These are phyloP conservation scores for Netelia virgata DNA, from an alignment of 2,888 invertebrate genomes.

Conservation along the genomic window DNA sequence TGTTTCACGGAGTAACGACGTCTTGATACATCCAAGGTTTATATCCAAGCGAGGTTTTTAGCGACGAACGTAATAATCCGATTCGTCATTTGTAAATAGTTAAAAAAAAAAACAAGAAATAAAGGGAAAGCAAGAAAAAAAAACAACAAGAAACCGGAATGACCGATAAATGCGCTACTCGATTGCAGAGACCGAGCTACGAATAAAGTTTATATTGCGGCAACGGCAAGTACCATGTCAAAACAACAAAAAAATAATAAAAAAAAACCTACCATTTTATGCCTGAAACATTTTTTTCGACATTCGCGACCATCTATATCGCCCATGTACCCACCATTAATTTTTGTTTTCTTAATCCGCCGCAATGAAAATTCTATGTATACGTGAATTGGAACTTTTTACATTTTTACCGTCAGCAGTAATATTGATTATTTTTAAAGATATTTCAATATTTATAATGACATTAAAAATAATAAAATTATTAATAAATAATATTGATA, in stretches of 20 bases:
- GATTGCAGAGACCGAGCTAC: background rate
- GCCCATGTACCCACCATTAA: background rate
- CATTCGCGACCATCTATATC: background rate
- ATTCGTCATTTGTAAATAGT: conserved; percentile 37
- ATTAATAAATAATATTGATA: no score
- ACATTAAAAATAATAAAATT: no score
- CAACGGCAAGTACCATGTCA: conserved; percentile 3
- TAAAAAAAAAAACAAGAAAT: conserved; percentile 10
- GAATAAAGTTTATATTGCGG: conserved; percentile 16
- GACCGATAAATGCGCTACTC: background rate
- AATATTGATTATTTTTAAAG: no score
- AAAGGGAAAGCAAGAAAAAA: background rate
- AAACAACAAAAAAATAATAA: background rate
- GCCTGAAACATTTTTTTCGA: conserved; percentile 15
- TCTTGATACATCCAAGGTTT: conserved; percentile 16
- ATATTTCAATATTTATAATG: no score
- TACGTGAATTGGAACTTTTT: no score
- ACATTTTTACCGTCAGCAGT: no score
- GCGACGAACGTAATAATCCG: background rate
- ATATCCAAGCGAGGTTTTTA: conserved; percentile 1
- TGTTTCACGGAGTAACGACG: conserved; percentile 34
- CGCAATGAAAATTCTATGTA: no score
- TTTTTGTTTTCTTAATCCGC: background rate
- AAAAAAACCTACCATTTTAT: conserved; percentile 9
- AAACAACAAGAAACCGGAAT: background rate